These are phyloP conservation scores for Aethes cnicana DNA, from an alignment of 2,888 invertebrate genomes.

Conservation along the genomic window DNA sequence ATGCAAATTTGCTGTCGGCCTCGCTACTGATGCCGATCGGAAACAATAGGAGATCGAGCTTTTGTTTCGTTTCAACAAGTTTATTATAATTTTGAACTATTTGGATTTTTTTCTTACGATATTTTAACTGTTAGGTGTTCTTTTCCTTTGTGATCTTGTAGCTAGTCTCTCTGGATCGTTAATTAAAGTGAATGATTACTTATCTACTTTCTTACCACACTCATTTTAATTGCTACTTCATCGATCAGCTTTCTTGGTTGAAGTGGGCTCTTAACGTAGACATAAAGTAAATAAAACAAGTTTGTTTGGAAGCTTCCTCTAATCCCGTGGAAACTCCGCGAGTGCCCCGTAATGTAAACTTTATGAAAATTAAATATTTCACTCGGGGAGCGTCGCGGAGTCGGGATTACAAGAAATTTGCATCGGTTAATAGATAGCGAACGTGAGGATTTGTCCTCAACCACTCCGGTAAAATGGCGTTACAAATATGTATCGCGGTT, in stretches of 20 bases:
- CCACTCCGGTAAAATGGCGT: slow-evolving; percentile 35
- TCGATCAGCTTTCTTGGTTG: background rate
- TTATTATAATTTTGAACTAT: no score
- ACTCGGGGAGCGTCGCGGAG: slow-evolving; percentile 60
- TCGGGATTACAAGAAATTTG: slow-evolving; percentile 80
- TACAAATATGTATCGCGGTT: background rate
- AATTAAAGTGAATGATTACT: no score
- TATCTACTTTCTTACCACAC: no score
- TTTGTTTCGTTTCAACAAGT: slow-evolving; percentile 24
- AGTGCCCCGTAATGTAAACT: slow-evolving; percentile 63
- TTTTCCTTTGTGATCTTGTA: no score
- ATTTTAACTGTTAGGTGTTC: no score
- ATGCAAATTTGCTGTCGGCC: slow-evolving; percentile 75
- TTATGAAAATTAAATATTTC: slow-evolving; percentile 83
- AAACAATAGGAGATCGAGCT: slow-evolving; percentile 28
- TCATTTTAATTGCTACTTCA: no score
- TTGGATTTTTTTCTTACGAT: no score
- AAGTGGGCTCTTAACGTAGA: slow-evolving; percentile 1
- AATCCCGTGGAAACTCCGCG: slow-evolving; percentile 15
- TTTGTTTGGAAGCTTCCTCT: slow-evolving; percentile 15
- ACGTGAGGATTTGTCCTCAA: slow-evolving; percentile 77
- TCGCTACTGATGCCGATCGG: slow-evolving; percentile 48
- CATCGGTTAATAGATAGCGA: slow-evolving; percentile 79
- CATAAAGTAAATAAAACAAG: slow-evolving; percentile 20
- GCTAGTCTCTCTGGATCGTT: no score